These are phyloP conservation scores for Chloropsis hardwickii DNA, from an alignment of 2,113 vertebrate genomes.

Conservation along the genomic window DNA sequence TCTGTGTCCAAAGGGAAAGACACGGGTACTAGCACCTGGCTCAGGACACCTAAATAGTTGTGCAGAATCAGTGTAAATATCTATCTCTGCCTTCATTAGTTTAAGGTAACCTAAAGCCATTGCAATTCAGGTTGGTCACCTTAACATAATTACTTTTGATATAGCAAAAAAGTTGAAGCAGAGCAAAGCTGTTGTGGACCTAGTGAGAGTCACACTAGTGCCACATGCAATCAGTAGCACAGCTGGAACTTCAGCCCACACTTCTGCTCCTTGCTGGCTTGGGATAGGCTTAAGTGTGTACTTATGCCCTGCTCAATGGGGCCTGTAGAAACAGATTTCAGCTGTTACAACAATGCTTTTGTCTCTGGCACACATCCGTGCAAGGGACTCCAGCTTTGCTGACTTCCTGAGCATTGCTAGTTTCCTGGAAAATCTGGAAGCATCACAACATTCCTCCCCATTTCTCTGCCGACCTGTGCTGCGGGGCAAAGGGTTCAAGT, in stretches of 20 bases:
- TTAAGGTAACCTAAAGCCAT: background rate
- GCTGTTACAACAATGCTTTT: conserved; percentile 21
- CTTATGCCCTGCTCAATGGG: background rate
- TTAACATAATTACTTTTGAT: background rate
- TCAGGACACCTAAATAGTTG: background rate
- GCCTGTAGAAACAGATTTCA: conserved; percentile 25
- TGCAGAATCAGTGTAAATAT: background rate
- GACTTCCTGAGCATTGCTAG: background rate
- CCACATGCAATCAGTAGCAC: background rate
- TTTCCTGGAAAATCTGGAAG: conserved; percentile 13
- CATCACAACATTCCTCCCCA: background rate
- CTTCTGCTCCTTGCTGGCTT: background rate
- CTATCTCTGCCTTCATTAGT: background rate
- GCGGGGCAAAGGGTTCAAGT: background rate
- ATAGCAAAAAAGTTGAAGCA: background rate
- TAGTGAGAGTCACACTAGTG: background rate
- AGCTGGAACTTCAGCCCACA: background rate
- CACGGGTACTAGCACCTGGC: background rate
- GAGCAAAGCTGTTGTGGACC: background rate
- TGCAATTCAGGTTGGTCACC: background rate
- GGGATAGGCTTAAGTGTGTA: background rate
- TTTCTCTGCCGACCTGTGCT: background rate
- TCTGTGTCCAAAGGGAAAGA: background rate
- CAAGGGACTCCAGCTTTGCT: background rate
- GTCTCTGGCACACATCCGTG: background rate